phyloP scores from a whole-genome alignment of 2,797 vertebrate genomes.

The Enoplosus armatus region DNA sequence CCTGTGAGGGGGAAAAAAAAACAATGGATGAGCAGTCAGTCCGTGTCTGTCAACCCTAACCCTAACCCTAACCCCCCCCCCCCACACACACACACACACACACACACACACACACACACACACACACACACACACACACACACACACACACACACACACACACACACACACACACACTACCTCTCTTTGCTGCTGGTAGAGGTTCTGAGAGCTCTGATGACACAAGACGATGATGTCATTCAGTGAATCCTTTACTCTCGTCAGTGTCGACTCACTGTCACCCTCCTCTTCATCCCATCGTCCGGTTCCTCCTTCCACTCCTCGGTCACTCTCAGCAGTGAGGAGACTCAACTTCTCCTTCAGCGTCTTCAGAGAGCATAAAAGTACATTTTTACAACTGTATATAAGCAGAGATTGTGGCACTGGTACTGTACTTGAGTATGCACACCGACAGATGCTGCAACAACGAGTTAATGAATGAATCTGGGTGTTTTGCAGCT shows the following conservation, averaged over 20 bases:
- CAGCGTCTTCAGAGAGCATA: conserved; percentile 80
- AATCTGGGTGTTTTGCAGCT: conserved; percentile 16
- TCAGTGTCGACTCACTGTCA: conserved; percentile 67
- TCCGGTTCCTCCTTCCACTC: not conserved
- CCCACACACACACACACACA: not conserved
- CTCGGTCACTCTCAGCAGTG: conserved; percentile 64
- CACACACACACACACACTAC: conserved; percentile 67
- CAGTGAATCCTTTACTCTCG: conserved; percentile 85
- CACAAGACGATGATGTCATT: conserved; percentile 91
- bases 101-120: conserved; percentile 1
- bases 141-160: not conserved
- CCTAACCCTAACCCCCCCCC: fast-evolving
- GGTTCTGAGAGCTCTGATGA: conserved; percentile 90
- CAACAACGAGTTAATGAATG: not conserved
- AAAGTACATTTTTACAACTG: not conserved
- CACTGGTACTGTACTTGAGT: not conserved
- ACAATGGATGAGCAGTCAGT: not conserved
- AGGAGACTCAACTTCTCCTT: conserved; percentile 87
- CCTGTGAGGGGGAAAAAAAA: conserved; percentile 74
- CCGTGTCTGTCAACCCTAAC: no score
- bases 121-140: no score
- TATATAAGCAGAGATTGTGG: not conserved
- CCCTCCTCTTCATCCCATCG: conserved; percentile 12
- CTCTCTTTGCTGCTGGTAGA: conserved; percentile 93
- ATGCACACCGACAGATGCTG: not conserved